These are phyloP conservation scores for Diplolepis rosae DNA, from an alignment of 2,888 invertebrate genomes.

Conservation along the genomic window DNA sequence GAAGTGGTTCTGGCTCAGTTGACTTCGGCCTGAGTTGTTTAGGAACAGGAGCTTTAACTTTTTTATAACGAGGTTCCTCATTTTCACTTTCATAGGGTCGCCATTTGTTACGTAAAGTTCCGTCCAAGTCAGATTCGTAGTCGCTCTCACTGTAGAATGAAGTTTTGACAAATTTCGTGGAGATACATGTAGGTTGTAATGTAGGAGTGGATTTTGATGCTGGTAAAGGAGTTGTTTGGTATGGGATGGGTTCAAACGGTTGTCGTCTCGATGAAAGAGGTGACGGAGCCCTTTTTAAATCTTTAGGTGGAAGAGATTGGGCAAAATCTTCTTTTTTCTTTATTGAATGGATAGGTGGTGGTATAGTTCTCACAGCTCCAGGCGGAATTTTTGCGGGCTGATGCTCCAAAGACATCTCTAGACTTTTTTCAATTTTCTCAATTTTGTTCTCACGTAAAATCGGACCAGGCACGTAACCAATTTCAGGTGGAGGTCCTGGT, in stretches of 20 bases:
- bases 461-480: constrained; percentile 78
- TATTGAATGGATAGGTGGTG: constrained; percentile 71
- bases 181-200: constrained; percentile 62
- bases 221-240: constrained; percentile 69
- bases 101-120: constrained; percentile 75
- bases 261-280: constrained; percentile 70
- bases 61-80: constrained; percentile 78
- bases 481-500: constrained; percentile 80
- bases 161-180: constrained; percentile 77
- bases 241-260: constrained; percentile 71
- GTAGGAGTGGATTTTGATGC: constrained; percentile 67
- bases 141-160: constrained; percentile 78
- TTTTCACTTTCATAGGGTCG: constrained; percentile 80
- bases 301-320: constrained; percentile 72
- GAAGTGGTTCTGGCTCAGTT: constrained; percentile 76
- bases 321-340: constrained; percentile 67
- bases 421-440: constrained; percentile 75
- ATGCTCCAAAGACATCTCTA: constrained; percentile 75
- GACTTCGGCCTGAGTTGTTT: constrained; percentile 75
- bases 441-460: constrained; percentile 75
- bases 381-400: constrained; percentile 76
- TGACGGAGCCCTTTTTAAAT: constrained; percentile 66
- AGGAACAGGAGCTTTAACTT: constrained; percentile 75
- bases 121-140: constrained; percentile 81
- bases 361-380: constrained; percentile 76